Evolutionary conservation across 2,888 invertebrate genomes (phyloP).

Genomic region (Cantharis flavilabris): DNA sequence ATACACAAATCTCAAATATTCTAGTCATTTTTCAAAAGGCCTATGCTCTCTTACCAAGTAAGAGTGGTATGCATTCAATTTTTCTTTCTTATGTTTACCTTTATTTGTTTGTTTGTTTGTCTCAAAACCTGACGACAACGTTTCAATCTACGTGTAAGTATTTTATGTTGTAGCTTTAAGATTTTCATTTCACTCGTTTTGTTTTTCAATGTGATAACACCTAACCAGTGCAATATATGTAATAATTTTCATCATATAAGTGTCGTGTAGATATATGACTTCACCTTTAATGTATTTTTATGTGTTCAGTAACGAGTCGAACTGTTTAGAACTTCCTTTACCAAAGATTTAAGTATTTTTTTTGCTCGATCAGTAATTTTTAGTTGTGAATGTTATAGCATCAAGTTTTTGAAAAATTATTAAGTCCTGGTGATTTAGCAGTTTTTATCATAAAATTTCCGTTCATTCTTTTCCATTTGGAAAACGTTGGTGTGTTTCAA

Average conservation of each 20-base stretch:
- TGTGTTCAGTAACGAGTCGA: constrained; percentile 10
- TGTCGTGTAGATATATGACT: constrained; percentile 15
- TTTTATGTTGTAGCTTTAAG: background rate
- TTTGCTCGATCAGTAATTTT: background rate
- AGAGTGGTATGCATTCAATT: constrained; percentile 18
- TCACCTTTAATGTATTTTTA: constrained; percentile 17
- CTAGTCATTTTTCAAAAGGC: constrained; percentile 29
- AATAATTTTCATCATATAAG: constrained; percentile 12
- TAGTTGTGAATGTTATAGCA: background rate
- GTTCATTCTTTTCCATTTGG: background rate
- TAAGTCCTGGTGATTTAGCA: background rate
- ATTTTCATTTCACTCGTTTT: background rate
- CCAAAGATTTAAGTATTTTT: constrained; percentile 26
- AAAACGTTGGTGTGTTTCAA: constrained; percentile 20
- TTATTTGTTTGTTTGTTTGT: background rate
- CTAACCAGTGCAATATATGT: constrained; percentile 25
- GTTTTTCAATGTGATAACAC: constrained; percentile 23
- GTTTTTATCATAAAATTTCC: background rate
- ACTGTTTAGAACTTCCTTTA: constrained; percentile 18
- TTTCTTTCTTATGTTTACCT: background rate
- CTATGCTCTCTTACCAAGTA: constrained; percentile 30
- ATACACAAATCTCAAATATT: constrained; percentile 25
- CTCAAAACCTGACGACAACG: background rate
- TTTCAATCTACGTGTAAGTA: background rate
- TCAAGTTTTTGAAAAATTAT: background rate